phyloP scores from a whole-genome alignment of 1,140 invertebrate species.

The Ostrea denselamellosa region DNA sequence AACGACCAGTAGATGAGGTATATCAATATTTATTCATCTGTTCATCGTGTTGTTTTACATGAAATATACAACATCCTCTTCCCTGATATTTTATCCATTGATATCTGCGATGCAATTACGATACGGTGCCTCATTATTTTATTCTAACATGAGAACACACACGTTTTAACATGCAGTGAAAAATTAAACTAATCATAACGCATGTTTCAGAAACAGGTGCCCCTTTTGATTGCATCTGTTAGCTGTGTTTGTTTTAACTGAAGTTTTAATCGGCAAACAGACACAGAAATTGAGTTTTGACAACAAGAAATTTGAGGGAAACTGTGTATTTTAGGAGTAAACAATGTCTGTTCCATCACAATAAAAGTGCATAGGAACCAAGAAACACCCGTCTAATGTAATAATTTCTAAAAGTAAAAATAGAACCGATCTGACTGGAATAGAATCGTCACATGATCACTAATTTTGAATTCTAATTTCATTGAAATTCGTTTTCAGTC shows the following conservation, averaged over 20 bases:
- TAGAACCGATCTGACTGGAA: too few species aligned
- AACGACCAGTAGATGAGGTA: slow-evolving; percentile 18
- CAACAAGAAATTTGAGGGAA: not conserved
- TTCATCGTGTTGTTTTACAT: not conserved
- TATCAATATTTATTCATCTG: slow-evolving; percentile 39
- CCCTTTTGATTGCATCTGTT: not conserved
- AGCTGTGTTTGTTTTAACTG: not conserved
- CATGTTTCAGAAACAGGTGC: slow-evolving; percentile 19
- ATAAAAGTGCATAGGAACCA: not conserved
- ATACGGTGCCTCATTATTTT: not conserved
- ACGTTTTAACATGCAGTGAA: slow-evolving; percentile 25
- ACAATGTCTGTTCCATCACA: not conserved
- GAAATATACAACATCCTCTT: slow-evolving; percentile 7
- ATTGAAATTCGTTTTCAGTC: too few species aligned
- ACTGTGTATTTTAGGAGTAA: not conserved
- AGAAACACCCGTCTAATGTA: not conserved
- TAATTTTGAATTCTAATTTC: too few species aligned
- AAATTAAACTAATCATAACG: not conserved
- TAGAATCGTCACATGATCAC: too few species aligned
- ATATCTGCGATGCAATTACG: slow-evolving; percentile 13
- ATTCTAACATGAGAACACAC: slow-evolving; percentile 13
- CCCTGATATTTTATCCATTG: not conserved
- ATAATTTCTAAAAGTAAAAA: not conserved
- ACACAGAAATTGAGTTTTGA: not conserved
- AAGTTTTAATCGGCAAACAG: slow-evolving; percentile 1